phyloP scores from a whole-genome alignment of 2,113 vertebrate genomes.

The Alaudala cheleensis region DNA sequence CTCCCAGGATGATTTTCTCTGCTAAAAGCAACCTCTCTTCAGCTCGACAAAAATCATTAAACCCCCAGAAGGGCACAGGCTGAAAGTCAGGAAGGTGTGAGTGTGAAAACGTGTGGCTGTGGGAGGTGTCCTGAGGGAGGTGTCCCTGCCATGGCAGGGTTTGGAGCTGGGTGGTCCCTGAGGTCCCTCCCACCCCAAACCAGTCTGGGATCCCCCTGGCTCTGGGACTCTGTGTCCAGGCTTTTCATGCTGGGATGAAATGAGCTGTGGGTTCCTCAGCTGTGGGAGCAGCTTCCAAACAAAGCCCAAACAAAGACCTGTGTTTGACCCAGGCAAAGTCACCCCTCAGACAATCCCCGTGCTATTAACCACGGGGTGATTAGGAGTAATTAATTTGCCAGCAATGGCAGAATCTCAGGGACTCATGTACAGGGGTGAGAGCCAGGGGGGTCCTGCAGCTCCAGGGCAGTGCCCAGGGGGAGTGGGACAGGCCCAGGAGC shows the following conservation, averaged over 20 bases:
- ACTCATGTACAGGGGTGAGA: rapidly evolving
- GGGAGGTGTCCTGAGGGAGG: too few relatives aligned
- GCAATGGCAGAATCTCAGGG: rapidly evolving
- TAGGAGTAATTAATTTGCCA: neutral
- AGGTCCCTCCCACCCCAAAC: neutral
- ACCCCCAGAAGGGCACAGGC: neutral
- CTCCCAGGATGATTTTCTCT: neutral
- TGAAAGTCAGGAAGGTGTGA: neutral
- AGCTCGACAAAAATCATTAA: neutral
- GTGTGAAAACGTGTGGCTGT: rapidly evolving
- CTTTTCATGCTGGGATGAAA: neutral
- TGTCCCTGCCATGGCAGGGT: neutral
- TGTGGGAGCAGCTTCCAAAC: neutral
- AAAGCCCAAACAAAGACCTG: neutral
- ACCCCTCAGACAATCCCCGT: neutral
- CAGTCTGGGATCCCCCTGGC: neutral
- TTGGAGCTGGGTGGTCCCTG: rapidly evolving
- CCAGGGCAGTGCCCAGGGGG: neutral
- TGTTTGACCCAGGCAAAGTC: neutral
- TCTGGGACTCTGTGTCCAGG: neutral
- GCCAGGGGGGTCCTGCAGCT: neutral
- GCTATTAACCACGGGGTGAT: neutral
- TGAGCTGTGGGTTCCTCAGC: neutral
- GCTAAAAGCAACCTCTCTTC: neutral
- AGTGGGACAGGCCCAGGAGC: rapidly evolving